These are phyloP conservation scores for Tanytarsus gracilentus DNA, from an alignment of 2,888 invertebrate genomes.

Conservation along the genomic window DNA sequence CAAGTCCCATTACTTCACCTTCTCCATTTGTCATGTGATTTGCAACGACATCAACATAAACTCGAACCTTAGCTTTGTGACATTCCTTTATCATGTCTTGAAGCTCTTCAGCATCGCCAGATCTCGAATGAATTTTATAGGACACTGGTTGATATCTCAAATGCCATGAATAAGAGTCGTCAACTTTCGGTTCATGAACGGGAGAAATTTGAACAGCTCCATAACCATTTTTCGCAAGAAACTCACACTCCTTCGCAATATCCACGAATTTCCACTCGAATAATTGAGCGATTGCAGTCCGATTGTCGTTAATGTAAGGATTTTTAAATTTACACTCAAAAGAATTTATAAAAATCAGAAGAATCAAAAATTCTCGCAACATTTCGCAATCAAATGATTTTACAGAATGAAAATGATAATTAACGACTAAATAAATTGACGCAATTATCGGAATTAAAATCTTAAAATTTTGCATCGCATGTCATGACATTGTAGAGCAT, in stretches of 20 bases:
- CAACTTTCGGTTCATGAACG: neutral
- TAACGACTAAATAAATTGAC: too few relatives aligned
- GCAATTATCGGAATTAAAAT: too few relatives aligned
- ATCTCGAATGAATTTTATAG: constrained; percentile 8
- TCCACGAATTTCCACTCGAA: constrained; percentile 20
- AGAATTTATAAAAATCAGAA: too few relatives aligned
- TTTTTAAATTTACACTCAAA: too few relatives aligned
- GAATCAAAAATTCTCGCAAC: too few relatives aligned
- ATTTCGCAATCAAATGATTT: too few relatives aligned
- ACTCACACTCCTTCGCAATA: constrained; percentile 15
- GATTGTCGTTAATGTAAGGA: neutral
- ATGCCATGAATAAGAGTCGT: neutral
- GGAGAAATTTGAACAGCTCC: constrained; percentile 12
- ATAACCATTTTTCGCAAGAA: neutral
- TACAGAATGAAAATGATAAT: too few relatives aligned
- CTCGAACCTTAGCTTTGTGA: constrained; percentile 39
- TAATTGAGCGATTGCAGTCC: constrained; percentile 8
- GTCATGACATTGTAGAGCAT: too few relatives aligned
- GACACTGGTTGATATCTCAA: constrained; percentile 13
- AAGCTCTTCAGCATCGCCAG: neutral
- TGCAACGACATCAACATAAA: constrained; percentile 64
- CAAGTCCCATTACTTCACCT: constrained; percentile 33
- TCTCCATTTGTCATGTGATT: constrained; percentile 63
- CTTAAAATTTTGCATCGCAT: too few relatives aligned
- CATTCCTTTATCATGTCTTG: constrained; percentile 9